Percentiles rank a stretch among this genome's conserved stretches.
These are phyloP conservation scores for Cynaeus angustus DNA, from an alignment of 2,888 invertebrate genomes.

Conservation along the genomic window DNA sequence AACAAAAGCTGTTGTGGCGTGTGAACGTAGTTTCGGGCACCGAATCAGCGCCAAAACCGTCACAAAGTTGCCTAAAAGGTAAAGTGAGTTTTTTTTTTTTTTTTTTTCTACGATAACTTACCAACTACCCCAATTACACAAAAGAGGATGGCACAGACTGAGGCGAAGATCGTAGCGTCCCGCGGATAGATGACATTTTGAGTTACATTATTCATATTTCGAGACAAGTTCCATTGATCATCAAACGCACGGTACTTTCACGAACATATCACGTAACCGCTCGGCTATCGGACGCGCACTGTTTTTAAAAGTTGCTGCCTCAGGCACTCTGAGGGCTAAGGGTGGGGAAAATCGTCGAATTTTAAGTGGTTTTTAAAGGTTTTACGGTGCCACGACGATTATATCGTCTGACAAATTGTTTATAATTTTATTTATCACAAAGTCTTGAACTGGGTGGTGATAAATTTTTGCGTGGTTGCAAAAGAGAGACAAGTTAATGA, in stretches of 20 bases:
- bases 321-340: constrained; percentile 39
- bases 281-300: constrained; percentile 44
- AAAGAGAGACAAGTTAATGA: constrained; percentile 21
- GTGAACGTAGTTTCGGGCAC: constrained; percentile 85
- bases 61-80: constrained; percentile 84
- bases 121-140: constrained; percentile 86
- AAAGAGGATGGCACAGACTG: constrained; percentile 86
- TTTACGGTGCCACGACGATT: not conserved
- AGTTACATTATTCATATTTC: constrained; percentile 45
- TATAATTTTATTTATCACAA: constrained; percentile 1
- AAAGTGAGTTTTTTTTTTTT: constrained; percentile 25
- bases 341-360: constrained; percentile 43
- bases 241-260: constrained; percentile 32
- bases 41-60: constrained; percentile 86
- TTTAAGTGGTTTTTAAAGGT: not conserved
- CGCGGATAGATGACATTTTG: constrained; percentile 75
- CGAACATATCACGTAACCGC: constrained; percentile 43
- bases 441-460: constrained; percentile 19
- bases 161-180: constrained; percentile 84
- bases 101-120: constrained; percentile 70
- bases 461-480: constrained; percentile 16
- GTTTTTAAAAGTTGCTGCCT: constrained; percentile 44
- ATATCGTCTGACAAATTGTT: not conserved
- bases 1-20: constrained; percentile 92
- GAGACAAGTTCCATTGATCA: constrained; percentile 3